Percentiles rank a stretch among this genome's conserved stretches.
These are phyloP conservation scores for Amia ocellicauda DNA, from an alignment of 2,113 vertebrate species.

Conservation along the genomic window DNA sequence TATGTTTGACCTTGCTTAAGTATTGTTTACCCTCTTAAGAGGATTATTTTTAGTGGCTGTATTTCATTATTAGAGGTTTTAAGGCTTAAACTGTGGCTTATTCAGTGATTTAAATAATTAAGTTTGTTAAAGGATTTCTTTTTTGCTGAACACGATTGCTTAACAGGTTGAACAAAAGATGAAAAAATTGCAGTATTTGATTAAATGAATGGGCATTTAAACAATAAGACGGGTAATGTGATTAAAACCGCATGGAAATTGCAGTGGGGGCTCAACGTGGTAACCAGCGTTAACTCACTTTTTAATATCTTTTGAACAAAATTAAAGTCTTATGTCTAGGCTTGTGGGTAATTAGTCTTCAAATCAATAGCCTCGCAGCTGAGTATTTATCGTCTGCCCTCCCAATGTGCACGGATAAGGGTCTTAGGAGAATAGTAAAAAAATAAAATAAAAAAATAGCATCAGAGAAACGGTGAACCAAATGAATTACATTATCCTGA, in stretches of 20 bases:
- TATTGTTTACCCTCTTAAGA: not conserved
- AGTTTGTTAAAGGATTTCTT: constrained; percentile 36
- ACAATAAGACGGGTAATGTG: constrained; percentile 27
- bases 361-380: constrained; percentile 45
- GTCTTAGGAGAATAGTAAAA: not conserved
- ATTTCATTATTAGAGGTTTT: not conserved
- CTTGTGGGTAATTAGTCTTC: constrained; percentile 53
- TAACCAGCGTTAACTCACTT: constrained; percentile 42
- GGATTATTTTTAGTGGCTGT: not conserved
- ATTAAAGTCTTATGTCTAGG: constrained; percentile 24
- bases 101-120: constrained; percentile 19
- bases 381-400: constrained; percentile 34
- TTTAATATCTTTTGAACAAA: constrained; percentile 44
- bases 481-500: not conserved
- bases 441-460: constrained; percentile 2
- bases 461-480: not conserved
- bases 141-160: constrained; percentile 34
- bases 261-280: constrained; percentile 24
- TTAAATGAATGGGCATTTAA: constrained; percentile 39
- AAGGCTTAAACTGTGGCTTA: not conserved
- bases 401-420: constrained; percentile 17
- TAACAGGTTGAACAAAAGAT: constrained; percentile 28
- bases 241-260: constrained; percentile 6
- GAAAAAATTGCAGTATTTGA: constrained; percentile 45
- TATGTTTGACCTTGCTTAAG: no score